These are phyloP conservation scores for Falco punctatus DNA, from an alignment of 2,113 vertebrate species.

Conservation along the genomic window DNA sequence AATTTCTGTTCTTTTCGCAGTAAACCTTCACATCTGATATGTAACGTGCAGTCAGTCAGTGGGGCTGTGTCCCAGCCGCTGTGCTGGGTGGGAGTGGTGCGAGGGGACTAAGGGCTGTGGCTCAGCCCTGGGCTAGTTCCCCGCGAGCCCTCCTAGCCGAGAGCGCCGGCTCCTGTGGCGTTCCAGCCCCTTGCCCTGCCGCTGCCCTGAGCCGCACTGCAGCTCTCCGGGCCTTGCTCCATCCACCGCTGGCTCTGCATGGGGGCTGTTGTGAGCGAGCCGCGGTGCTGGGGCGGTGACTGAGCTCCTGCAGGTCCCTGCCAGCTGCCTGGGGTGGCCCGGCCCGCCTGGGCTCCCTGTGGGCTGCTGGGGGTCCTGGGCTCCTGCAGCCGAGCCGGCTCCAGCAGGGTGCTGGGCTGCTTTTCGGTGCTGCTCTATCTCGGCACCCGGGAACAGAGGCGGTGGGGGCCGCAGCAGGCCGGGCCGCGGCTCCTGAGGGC, in stretches of 20 bases:
- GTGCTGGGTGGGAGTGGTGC: no score
- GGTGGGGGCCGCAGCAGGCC: no score
- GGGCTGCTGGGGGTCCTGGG: background rate
- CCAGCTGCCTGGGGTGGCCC: background rate
- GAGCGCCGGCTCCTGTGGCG: background rate
- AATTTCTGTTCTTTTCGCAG: background rate
- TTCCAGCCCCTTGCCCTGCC: no score
- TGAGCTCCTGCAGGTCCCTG: background rate
- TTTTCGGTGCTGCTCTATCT: no score
- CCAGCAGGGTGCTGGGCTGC: background rate
- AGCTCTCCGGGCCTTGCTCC: background rate
- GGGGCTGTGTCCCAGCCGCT: accelerated
- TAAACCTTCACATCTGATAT: accelerated
- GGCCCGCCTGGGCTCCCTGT: no score
- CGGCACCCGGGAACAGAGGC: no score
- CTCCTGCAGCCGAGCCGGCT: background rate
- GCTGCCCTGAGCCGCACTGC: background rate
- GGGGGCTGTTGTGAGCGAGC: accelerated
- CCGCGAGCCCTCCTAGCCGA: no score
- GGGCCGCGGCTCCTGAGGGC: no score
- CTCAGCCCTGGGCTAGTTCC: background rate
- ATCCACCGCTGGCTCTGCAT: background rate
- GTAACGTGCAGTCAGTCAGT: accelerated
- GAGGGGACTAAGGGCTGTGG: background rate
- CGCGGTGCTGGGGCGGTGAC: background rate